Percentiles rank a stretch among this genome's conserved stretches.
These are phyloP conservation scores for Chunga burmeisteri DNA, from an alignment of 2,113 vertebrate species.

Conservation along the genomic window DNA sequence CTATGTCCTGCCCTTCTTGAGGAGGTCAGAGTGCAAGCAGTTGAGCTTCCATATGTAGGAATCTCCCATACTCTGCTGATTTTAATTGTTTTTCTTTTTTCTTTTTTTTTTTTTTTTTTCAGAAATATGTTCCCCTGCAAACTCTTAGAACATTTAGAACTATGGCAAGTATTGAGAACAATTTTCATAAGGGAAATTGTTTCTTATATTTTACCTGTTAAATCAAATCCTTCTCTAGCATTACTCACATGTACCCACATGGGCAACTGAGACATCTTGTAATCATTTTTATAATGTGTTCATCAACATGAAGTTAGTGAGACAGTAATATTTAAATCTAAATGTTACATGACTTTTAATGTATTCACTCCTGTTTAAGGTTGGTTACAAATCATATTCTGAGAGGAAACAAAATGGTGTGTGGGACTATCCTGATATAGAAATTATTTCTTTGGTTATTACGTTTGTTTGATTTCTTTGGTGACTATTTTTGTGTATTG, in stretches of 20 bases:
- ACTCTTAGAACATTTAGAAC: not conserved
- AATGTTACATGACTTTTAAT: not conserved
- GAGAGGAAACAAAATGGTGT: not conserved
- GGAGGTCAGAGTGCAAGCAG: not conserved
- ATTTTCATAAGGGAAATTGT: not conserved
- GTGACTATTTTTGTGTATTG: not conserved
- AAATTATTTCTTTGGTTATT: not conserved
- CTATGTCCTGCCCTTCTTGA: not conserved
- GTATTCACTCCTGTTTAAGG: not conserved
- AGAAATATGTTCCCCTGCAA: not conserved
- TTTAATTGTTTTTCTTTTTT: not conserved
- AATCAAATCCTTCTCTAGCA: not conserved
- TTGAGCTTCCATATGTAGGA: not conserved
- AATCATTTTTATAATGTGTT: not conserved
- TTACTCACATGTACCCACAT: not conserved
- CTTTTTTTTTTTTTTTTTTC: not conserved
- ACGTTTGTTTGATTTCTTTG: not conserved
- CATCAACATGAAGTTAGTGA: not conserved
- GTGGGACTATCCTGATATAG: not conserved
- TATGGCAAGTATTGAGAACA: not conserved
- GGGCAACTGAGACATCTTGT: not conserved
- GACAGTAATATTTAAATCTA: not conserved
- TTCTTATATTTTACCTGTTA: not conserved
- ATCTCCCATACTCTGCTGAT: not conserved
- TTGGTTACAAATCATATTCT: not conserved